A percentile compares a stretch with the other conserved stretches of the same genome.
Evolutionary conservation across 2,113 vertebrate species (phyloP).

Genomic region (Sinocyclocheilus anshuiensis): DNA sequence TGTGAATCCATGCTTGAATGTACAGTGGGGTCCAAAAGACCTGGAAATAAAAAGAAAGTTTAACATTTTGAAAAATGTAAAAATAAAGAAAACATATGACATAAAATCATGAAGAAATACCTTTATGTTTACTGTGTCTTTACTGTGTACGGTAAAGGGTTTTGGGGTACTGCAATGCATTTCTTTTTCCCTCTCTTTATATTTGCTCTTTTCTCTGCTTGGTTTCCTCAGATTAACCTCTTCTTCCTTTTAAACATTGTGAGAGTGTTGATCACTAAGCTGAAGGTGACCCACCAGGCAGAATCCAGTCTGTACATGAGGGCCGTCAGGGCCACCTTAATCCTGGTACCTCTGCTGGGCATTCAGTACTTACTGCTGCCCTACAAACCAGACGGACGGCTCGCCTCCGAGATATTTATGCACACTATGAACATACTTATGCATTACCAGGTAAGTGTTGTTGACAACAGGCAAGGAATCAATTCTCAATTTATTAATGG

Average conservation of each 20-base stretch:
- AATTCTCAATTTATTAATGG: background rate
- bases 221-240: constrained; percentile 86
- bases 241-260: constrained; percentile 97
- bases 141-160: no score
- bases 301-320: constrained; percentile 98
- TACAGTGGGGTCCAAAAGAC: background rate
- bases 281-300: constrained; percentile 93
- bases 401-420: constrained; percentile 83
- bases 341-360: constrained; percentile 92
- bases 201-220: background rate
- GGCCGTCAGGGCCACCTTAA: constrained; percentile 92
- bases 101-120: background rate
- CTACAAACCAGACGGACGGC: constrained; percentile 84
- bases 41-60: background rate
- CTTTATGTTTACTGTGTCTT: background rate
- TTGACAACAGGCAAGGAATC: background rate
- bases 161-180: background rate
- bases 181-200: background rate
- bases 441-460: constrained; percentile 87
- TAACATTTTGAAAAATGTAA: background rate
- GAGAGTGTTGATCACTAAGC: constrained; percentile 94
- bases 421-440: constrained; percentile 92
- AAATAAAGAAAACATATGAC: background rate
- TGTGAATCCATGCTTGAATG: background rate
- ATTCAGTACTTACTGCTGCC: constrained; percentile 91